Percentiles rank a stretch among this genome's conserved stretches.
These are phyloP conservation scores for Isoperla grammatica DNA, from an alignment of 2,888 invertebrate species.

Conservation along the genomic window DNA sequence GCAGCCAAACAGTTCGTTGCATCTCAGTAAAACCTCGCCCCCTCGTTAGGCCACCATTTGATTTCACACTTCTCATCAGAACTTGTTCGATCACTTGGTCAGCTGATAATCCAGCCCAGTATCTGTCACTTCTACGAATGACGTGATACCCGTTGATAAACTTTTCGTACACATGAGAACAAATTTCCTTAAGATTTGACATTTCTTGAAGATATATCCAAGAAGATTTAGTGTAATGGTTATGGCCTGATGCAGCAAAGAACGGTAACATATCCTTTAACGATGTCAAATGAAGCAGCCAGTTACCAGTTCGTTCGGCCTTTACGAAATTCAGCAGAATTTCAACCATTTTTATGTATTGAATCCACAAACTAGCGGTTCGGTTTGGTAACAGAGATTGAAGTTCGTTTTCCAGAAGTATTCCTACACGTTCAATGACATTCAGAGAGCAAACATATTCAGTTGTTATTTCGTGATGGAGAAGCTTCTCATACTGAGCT, in stretches of 20 bases:
- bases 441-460: too few species aligned
- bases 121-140: slow-evolving; percentile 6
- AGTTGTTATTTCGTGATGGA: too few species aligned
- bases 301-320: slow-evolving; percentile 9
- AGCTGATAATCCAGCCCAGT: slow-evolving; percentile 18
- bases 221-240: slow-evolving; percentile 10
- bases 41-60: slow-evolving; percentile 15
- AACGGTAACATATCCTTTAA: background rate
- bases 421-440: too few species aligned
- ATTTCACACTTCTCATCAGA: slow-evolving; percentile 15
- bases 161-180: background rate
- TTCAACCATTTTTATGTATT: too few species aligned
- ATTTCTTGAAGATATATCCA: slow-evolving; percentile 18
- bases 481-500: too few species aligned
- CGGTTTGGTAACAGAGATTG: too few species aligned
- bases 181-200: background rate
- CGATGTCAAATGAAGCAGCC: slow-evolving; percentile 6
- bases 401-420: too few species aligned
- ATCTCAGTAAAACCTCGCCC: slow-evolving; percentile 4
- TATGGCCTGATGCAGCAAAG: slow-evolving; percentile 19
- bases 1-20: slow-evolving; percentile 26
- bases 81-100: slow-evolving; percentile 16
- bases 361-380: too few species aligned
- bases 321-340: too few species aligned
- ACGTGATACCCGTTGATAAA: slow-evolving; percentile 13